A percentile compares a stretch with the other conserved stretches of the same genome.
Evolutionary conservation across 1,140 invertebrate genomes (phyloP).

Genomic region (Rhagoletis zephyria): DNA sequence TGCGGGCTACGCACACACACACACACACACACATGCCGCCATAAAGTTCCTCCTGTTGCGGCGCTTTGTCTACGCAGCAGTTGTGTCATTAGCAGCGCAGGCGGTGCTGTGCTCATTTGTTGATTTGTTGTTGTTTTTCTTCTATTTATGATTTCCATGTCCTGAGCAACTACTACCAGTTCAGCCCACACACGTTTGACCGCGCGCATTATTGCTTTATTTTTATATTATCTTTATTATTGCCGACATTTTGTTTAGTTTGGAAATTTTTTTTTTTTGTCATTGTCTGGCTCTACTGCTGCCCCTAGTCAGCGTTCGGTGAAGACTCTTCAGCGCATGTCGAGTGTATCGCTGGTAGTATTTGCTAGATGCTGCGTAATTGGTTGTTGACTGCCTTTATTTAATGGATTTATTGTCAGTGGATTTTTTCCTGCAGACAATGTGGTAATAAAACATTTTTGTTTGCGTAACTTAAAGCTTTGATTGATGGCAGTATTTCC

Average conservation of each 20-base stretch:
- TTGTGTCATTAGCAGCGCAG: constrained; percentile 5
- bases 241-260: not conserved
- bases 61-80: not conserved
- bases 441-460: no score
- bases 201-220: not conserved
- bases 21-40: no score
- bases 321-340: not conserved
- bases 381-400: not conserved
- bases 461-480: no score
- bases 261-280: not conserved
- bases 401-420: not conserved
- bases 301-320: no score
- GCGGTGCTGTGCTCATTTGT: not conserved
- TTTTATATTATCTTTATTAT: constrained; percentile 9
- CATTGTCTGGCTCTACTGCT: no score
- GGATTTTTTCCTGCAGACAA: not conserved
- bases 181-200: constrained; percentile 10
- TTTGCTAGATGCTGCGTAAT: not conserved
- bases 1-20: no score
- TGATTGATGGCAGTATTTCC: no score
- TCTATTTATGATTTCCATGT: not conserved
- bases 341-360: not conserved
- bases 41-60: not conserved
- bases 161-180: not conserved
- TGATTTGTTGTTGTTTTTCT: no score